These are phyloP conservation scores for Formica selysi DNA, from an alignment of 1,140 invertebrate genomes.

Conservation along the genomic window DNA sequence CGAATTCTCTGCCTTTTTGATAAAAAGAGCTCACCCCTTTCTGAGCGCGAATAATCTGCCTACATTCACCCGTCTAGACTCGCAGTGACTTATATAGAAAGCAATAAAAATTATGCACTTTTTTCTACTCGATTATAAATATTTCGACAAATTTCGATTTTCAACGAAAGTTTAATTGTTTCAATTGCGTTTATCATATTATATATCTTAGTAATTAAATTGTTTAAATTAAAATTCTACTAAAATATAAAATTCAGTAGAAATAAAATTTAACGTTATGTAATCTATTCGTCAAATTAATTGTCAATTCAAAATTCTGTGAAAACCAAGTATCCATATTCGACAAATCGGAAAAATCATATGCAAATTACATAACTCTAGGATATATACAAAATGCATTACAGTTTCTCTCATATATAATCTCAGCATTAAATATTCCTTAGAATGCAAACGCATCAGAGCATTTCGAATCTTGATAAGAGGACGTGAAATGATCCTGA, in stretches of 20 bases:
- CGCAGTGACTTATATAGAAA: slow-evolving; percentile 19
- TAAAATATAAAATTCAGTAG: background rate
- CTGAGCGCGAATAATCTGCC: background rate
- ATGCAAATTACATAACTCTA: background rate
- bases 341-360: background rate
- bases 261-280: background rate
- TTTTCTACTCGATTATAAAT: background rate
- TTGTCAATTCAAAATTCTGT: background rate
- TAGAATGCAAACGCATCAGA: background rate
- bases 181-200: background rate
- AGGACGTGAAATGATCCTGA: slow-evolving; percentile 16
- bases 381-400: background rate
- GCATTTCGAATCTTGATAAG: background rate
- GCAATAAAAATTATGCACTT: background rate
- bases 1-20: slow-evolving; percentile 1
- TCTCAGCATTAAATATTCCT: slow-evolving; percentile 11
- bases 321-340: background rate
- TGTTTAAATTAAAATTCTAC: background rate
- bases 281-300: slow-evolving; percentile 8
- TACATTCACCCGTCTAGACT: slow-evolving; percentile 49
- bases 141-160: background rate
- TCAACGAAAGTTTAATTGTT: background rate
- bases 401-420: background rate
- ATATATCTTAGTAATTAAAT: background rate
- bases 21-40: background rate